A percentile compares a stretch with the other conserved stretches of the same genome.
These are phyloP conservation scores for Tetanocera ferruginea DNA, from an alignment of 2,888 invertebrate genomes.

Conservation along the genomic window DNA sequence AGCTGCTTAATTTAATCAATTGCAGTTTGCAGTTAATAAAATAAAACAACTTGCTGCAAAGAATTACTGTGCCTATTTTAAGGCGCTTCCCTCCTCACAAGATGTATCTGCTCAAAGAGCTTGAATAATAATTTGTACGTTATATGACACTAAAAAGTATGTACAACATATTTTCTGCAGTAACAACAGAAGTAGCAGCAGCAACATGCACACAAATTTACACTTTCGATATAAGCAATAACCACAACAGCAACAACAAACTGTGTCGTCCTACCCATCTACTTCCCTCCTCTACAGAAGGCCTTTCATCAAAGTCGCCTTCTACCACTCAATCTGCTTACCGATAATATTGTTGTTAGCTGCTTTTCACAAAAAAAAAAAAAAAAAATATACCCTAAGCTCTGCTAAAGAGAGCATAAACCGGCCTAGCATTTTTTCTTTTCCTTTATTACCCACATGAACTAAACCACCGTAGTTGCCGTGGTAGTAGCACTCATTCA, in stretches of 20 bases:
- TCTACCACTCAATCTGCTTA: too few species aligned
- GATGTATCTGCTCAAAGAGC: not conserved
- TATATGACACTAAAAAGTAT: conserved; percentile 26
- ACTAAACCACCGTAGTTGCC: too few species aligned
- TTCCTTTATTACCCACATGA: too few species aligned
- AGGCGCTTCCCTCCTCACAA: not conserved
- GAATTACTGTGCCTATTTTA: not conserved
- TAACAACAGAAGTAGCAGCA: not conserved
- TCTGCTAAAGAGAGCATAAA: too few species aligned
- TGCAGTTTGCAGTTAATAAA: not conserved
- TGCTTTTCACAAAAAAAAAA: too few species aligned
- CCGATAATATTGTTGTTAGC: too few species aligned
- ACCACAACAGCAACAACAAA: conserved; percentile 1
- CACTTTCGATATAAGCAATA: not conserved
- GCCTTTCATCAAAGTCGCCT: too few species aligned
- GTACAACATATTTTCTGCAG: conserved; percentile 5
- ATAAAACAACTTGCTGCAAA: not conserved
- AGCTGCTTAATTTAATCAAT: not conserved
- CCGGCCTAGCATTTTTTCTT: too few species aligned
- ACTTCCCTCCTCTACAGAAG: too few species aligned
- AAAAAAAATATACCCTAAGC: too few species aligned
- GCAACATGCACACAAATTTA: not conserved
- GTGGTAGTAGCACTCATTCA: too few species aligned
- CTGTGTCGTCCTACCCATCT: too few species aligned
- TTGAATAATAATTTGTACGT: not conserved